Conservation (phyloP, 2,888 invertebrate genomes). For the Plebejus melissa region DNA sequence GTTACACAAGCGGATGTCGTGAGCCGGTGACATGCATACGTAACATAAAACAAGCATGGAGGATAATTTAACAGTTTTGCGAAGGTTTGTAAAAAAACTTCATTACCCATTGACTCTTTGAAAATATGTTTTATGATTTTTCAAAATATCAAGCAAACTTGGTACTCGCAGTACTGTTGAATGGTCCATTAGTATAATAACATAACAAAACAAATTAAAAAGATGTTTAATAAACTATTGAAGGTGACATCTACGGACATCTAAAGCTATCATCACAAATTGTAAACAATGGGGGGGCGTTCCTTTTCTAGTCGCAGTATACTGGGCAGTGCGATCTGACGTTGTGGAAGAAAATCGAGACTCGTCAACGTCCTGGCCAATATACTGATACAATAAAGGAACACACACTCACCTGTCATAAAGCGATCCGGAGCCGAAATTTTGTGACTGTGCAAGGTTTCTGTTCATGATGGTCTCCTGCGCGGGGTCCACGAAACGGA, state of each 20-base stretch:
- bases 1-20: slow-evolving; percentile 72
- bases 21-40: slow-evolving; percentile 73
- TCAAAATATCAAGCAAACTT: not conserved
- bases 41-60: slow-evolving; percentile 51
- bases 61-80: not conserved
- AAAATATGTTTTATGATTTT: not conserved
- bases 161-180: not conserved
- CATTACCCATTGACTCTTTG: too few relatives aligned
- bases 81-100: not conserved
- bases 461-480: slow-evolving; percentile 88
- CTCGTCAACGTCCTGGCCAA: not conserved
- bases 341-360: too few relatives aligned
- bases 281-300: not conserved
- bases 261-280: not conserved
- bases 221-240: slow-evolving; percentile 34
- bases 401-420: slow-evolving; percentile 85
- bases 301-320: not conserved
- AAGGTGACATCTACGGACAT: slow-evolving; percentile 30
- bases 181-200: slow-evolving; percentile 35
- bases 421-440: slow-evolving; percentile 86
- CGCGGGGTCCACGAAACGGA: slow-evolving; percentile 90
- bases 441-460: slow-evolving; percentile 85
- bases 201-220: slow-evolving; percentile 41
- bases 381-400: not conserved
- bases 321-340: not conserved